Base-by-base conservation (phyloP, 2,797 vertebrate genomes). In the Bradypodion pumilum region DNA sequence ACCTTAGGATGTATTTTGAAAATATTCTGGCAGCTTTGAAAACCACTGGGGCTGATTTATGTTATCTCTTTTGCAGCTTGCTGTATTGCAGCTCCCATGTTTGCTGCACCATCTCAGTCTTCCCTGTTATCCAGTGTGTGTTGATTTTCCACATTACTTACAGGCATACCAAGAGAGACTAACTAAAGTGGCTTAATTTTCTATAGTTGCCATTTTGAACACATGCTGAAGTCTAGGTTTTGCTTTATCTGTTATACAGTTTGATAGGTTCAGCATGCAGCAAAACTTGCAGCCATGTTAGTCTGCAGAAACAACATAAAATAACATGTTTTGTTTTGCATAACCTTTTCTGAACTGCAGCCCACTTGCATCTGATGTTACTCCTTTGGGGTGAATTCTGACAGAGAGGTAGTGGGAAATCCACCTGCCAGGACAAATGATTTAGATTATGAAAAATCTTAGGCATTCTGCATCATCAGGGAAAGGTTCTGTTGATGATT, bases 401-500 rank as follows among this genome's bases (percentile, higher is more conserved):
- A 72, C 15, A 42, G 21, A 46, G 21, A 35, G 13, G 10, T 56
- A 12, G 32, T 74, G 63, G 74, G 32, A 74, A 70, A 63, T 59
- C 35, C 63, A 62, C 40, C 8, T 62, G 16, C 27, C 25, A 49
- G 63, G 32, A 68, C 40, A 12, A 85, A 60, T 69, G 25, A 21
- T 60, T 76, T 32, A 60, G 56, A 70, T 76, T n/a, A 69, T 70
- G 42, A 74, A 59, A 83, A 80, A 80, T 59, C 72, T 29, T 44
- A 66, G 69, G 21, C 21, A 32, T 81, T 85, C 42, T 81, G 27
- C 79, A 70, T 63, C 44, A 76, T 40, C 65, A 69, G 65, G n/a
- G 78, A 70, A 76, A 80, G 63, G 60, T 46, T 81, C 32, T 77
- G 15, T 62, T 46, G 63, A 76, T 85, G 73, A 85, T 73, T 85